phyloP scores from a whole-genome alignment of 2,888 invertebrate genomes.

The Synergus laeviventris region DNA sequence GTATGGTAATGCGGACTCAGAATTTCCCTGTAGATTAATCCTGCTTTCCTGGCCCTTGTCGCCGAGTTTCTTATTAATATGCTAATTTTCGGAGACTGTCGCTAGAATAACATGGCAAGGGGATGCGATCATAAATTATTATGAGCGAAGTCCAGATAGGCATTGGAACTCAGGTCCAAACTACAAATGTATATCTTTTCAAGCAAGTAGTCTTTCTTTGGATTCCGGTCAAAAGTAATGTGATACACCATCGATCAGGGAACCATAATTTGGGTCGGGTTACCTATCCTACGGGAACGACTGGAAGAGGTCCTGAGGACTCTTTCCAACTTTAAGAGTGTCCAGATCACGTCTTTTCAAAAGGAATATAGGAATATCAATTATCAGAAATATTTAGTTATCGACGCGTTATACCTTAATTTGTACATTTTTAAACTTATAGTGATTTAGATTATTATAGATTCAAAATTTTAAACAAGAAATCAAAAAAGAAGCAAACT shows the following conservation, averaged over 20 bases:
- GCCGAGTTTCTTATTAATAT: conserved; percentile 75
- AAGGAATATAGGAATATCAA: not conserved
- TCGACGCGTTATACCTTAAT: no score
- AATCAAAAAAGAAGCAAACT: no score
- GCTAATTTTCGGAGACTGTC: conserved; percentile 69
- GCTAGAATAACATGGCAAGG: conserved; percentile 40
- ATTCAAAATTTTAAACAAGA: no score
- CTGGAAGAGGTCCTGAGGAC: not conserved
- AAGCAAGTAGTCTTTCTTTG: conserved; percentile 43
- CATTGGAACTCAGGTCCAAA: not conserved
- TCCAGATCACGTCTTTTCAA: not conserved
- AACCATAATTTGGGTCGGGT: conserved; percentile 56
- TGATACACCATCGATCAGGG: conserved; percentile 74
- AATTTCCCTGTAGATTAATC: conserved; percentile 68
- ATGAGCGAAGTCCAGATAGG: conserved; percentile 46
- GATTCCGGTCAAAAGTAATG: conserved; percentile 73
- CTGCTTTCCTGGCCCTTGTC: conserved; percentile 75
- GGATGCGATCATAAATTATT: conserved; percentile 53
- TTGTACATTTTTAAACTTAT: no score
- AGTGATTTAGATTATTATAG: no score
- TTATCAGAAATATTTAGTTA: no score
- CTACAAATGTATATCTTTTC: not conserved
- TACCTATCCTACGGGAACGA: conserved; percentile 20
- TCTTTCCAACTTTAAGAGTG: not conserved
- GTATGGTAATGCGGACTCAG: conserved; percentile 39